These are phyloP conservation scores for Cheirogaleus medius DNA, from an alignment of 2,113 vertebrate species.

Conservation along the genomic window DNA sequence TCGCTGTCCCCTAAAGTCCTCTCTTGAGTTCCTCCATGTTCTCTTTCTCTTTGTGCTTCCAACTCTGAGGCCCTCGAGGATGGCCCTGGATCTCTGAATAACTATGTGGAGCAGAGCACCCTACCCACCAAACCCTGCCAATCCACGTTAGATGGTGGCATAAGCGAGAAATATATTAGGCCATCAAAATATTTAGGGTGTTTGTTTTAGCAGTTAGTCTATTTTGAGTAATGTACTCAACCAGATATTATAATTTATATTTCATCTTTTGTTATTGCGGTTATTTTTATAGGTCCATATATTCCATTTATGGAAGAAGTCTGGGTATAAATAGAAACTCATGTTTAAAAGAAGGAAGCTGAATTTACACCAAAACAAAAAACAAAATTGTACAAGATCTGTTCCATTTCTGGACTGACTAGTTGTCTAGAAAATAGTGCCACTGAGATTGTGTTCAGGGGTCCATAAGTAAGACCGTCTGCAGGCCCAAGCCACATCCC, in stretches of 20 bases:
- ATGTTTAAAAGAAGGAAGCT: conserved; percentile 27
- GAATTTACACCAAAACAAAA: not conserved
- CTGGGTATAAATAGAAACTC: conserved; percentile 19
- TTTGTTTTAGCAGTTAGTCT: not conserved
- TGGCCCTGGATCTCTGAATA: not conserved
- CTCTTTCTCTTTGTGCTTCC: not conserved
- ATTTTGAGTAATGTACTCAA: not conserved
- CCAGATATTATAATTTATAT: not conserved
- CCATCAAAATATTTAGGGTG: not conserved
- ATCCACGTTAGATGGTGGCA: not conserved
- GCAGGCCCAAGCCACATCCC: not conserved
- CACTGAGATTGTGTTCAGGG: not conserved
- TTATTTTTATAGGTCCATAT: conserved; percentile 30
- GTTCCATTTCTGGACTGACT: not conserved
- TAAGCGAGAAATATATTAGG: not conserved
- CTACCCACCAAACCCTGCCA: not conserved
- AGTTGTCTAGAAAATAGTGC: not conserved
- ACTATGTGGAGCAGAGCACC: not conserved
- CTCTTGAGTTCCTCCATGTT: not conserved
- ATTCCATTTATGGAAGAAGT: conserved; percentile 7
- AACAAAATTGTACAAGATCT: not conserved
- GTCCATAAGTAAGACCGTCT: not conserved
- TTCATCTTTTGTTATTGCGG: not conserved
- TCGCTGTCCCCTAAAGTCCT: not conserved
- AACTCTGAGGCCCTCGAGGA: not conserved